These are phyloP conservation scores for Chloroclysta siterata DNA, from an alignment of 2,888 invertebrate genomes.

Conservation along the genomic window DNA sequence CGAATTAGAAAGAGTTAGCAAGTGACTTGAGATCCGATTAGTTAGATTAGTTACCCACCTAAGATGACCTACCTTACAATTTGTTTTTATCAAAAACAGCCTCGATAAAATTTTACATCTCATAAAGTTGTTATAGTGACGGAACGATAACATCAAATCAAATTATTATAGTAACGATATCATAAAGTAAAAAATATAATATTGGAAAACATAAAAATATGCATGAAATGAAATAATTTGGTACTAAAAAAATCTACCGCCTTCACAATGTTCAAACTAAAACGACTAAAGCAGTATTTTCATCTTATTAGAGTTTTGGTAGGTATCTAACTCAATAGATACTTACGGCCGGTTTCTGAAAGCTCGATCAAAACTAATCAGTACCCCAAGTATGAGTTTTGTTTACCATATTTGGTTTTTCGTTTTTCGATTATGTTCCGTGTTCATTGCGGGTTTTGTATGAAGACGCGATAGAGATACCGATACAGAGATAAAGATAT, in stretches of 20 bases:
- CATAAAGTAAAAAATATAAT: not conserved
- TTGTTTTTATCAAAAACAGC: not conserved
- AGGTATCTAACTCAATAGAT: not conserved
- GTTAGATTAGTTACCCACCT: too few relatives aligned
- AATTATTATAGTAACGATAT: constrained; percentile 12
- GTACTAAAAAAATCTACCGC: not conserved
- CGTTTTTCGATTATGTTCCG: too few relatives aligned
- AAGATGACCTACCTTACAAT: too few relatives aligned
- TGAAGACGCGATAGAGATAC: too few relatives aligned
- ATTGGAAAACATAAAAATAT: constrained; percentile 10
- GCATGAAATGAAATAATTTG: not conserved
- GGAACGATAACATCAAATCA: not conserved
- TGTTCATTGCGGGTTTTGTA: too few relatives aligned
- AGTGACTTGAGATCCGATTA: too few relatives aligned
- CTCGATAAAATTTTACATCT: not conserved
- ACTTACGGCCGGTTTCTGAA: too few relatives aligned
- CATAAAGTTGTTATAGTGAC: constrained; percentile 8
- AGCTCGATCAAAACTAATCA: too few relatives aligned
- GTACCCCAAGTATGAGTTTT: too few relatives aligned
- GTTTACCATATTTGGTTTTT: too few relatives aligned
- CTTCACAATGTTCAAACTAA: constrained; percentile 12
- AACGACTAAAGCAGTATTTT: not conserved
- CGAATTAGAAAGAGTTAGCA: too few relatives aligned
- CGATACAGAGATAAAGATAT: too few relatives aligned
- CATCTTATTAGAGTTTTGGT: constrained; percentile 9